Base-by-base conservation (phyloP, 2,888 invertebrate genomes). In the Polylopha cassiicola region DNA sequence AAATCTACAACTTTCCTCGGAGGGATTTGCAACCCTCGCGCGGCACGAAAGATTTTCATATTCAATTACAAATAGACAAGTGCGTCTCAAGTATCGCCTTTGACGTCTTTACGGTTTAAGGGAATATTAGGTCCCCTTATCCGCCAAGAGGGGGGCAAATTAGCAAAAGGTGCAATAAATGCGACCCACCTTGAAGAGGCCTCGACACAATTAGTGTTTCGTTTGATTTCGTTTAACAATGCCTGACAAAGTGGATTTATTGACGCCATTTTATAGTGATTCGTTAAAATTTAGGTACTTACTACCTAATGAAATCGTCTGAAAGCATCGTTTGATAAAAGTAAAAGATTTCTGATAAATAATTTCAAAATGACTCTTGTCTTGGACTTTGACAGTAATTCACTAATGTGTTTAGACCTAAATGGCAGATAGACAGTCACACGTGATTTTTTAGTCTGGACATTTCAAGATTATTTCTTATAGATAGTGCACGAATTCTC, bases 61-160 rank as follows among this genome's bases (percentile, higher is more conserved):
- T 84, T 82, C 80, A 81, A 84, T 84, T 84, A 81, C 80, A 82
- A 81, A 84, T 76, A 82, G 76, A 82, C 78, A 76, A 84, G 81
- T 77, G 66, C 65, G 79, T 79, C 80, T 81, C 75, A 55, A 81
- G 80, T 59, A 65, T 66, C 58, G 61, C 66, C 79, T 80, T 81
- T 80, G 80, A 79, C 80, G 63, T 77, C 70, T 74, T 69, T 63
- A 71, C 74, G 72, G 68, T 64, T 72, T 68, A 67, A 73, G 68
- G 63, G 72, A 61, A 77, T 74, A 79, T 81, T 77, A 75, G 74
- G 67, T 58, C 62, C 72, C 67, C 64, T 69, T 56, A 49, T 50
- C 54, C 47, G n/a, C n/a, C n/a, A n/a, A n/a, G n/a, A n/a, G n/a
- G n/a, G n/a, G n/a, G n/a, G n/a, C n/a, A n/a, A n/a, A n/a, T n/a